These are phyloP conservation scores for Apodemia mormo DNA, from an alignment of 2,888 invertebrate genomes.

Conservation along the genomic window DNA sequence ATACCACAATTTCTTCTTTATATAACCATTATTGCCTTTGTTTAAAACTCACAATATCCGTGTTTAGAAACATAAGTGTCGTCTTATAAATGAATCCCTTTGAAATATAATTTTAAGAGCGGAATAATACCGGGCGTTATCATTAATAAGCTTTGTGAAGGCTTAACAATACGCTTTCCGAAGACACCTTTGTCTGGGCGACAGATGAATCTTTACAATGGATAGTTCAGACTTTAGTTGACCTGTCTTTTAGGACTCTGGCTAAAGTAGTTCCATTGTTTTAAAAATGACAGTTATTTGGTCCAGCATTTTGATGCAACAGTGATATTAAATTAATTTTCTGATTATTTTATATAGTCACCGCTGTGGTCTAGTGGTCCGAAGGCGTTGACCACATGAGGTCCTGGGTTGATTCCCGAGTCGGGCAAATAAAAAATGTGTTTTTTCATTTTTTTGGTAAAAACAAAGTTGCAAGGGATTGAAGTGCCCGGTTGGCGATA, in stretches of 20 bases:
- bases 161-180: neutral
- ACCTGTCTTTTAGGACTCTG: neutral
- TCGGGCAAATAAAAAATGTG: too few species aligned
- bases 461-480: too few species aligned
- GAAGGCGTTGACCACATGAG: too few species aligned
- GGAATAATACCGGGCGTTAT: neutral
- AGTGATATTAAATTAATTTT: neutral
- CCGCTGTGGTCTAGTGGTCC: too few species aligned
- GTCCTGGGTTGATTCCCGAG: too few species aligned
- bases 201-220: neutral
- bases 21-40: too few species aligned
- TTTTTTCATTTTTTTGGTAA: too few species aligned
- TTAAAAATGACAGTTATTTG: neutral
- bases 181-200: conserved; percentile 3
- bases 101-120: neutral
- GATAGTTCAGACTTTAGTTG: conserved; percentile 1
- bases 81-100: neutral
- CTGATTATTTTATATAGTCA: too few species aligned
- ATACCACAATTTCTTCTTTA: too few species aligned
- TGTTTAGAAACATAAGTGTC: neutral
- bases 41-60: too few species aligned
- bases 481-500: too few species aligned
- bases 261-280: neutral
- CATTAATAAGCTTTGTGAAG: neutral
- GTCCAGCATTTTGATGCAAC: neutral